Percentiles rank a stretch among this genome's conserved stretches.
Conservation (phyloP, 2,888 invertebrate species). For the Drosophila helvetica region DNA sequence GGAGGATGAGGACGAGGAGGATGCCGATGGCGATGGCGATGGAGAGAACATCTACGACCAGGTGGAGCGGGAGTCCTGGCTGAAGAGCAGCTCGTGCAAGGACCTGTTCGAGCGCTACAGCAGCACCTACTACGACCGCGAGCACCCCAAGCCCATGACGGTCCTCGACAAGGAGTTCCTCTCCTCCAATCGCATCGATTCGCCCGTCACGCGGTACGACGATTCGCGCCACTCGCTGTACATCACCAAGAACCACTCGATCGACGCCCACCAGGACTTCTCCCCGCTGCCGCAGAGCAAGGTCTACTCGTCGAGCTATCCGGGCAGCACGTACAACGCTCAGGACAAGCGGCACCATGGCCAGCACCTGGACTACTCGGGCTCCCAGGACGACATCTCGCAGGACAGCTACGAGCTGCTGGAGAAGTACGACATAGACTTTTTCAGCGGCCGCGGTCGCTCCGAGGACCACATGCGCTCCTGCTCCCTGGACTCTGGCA, state of each 20-base stretch:
- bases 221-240: constrained; percentile 87
- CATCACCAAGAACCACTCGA: constrained; percentile 86
- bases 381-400: constrained; percentile 93
- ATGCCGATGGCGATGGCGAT: constrained; percentile 67
- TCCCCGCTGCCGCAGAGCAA: constrained; percentile 87
- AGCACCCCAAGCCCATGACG: constrained; percentile 84
- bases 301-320: constrained; percentile 94
- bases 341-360: constrained; percentile 85
- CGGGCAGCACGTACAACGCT: constrained; percentile 89
- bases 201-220: constrained; percentile 90
- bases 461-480: constrained; percentile 86
- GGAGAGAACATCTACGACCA: constrained; percentile 82
- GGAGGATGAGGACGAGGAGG: constrained; percentile 70
- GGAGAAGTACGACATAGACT: constrained; percentile 87
- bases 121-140: constrained; percentile 86
- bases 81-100: constrained; percentile 92
- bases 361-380: constrained; percentile 84
- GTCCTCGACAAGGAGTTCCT: constrained; percentile 84
- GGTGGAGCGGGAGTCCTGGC: constrained; percentile 86
- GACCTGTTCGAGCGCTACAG: constrained; percentile 89
- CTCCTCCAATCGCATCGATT: constrained; percentile 86
- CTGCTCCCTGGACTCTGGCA: constrained; percentile 90
- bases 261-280: constrained; percentile 89
- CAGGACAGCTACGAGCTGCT: constrained; percentile 94
- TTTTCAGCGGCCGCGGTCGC: constrained; percentile 81